These are phyloP conservation scores for Pseudochirops cupreus DNA, from an alignment of 2,797 vertebrate genomes.

Conservation along the genomic window DNA sequence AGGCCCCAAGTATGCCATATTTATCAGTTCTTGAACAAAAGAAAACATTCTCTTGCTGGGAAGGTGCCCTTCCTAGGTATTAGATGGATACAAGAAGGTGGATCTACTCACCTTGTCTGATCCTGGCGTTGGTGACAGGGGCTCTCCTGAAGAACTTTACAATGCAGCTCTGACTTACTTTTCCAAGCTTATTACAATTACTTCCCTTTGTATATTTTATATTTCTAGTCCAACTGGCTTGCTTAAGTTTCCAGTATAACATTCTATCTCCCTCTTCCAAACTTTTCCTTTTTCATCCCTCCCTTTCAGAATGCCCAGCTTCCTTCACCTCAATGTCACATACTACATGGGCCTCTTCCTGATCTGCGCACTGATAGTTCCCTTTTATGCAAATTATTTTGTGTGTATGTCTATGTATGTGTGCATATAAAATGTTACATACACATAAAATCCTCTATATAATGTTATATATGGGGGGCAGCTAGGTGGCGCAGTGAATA, in stretches of 20 bases:
- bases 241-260: not conserved
- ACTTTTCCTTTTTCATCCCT: not conserved
- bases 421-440: not conserved
- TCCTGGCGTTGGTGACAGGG: not conserved
- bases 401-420: not conserved
- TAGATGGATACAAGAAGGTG: not conserved
- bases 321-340: not conserved
- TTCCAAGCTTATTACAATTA: not conserved
- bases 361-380: not conserved
- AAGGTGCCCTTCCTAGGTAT: not conserved
- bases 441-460: too few species aligned
- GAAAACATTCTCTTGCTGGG: not conserved
- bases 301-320: not conserved
- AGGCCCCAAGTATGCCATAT: not conserved
- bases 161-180: not conserved
- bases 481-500: too few species aligned
- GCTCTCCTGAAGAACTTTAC: not conserved
- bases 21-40: not conserved
- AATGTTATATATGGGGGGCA: not conserved
- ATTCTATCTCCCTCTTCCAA: not conserved
- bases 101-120: not conserved
- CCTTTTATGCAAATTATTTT: not conserved
- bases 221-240: not conserved
- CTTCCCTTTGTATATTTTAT: not conserved
- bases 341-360: not conserved